phyloP scores from a whole-genome alignment of 2,797 vertebrate species.

The Pipistrellus pipistrellus region DNA sequence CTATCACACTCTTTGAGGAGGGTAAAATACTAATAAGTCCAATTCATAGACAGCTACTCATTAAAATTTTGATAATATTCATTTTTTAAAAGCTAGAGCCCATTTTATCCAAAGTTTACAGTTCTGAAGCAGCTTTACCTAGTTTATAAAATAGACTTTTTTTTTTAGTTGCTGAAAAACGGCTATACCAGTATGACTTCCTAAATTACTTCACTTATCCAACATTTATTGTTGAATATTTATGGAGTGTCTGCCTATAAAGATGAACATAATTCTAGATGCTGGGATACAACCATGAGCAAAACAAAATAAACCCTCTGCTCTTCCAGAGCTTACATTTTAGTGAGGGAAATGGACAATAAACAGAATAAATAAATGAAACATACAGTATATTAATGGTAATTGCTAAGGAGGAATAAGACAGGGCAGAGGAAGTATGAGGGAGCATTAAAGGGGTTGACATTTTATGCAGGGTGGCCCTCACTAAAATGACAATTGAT shows the following conservation, averaged over 20 bases:
- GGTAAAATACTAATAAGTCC: constrained; percentile 4
- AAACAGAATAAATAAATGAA: constrained; percentile 2
- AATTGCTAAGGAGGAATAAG: constrained; percentile 46
- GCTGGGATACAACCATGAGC: neutral
- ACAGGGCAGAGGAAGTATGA: neutral
- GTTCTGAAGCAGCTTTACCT: constrained; percentile 48
- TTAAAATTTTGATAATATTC: constrained; percentile 50
- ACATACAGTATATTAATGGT: constrained; percentile 6
- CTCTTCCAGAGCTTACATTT: constrained; percentile 35
- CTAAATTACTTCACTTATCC: constrained; percentile 40
- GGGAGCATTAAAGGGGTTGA: neutral
- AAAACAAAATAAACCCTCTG: constrained; percentile 4
- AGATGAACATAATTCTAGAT: constrained; percentile 30
- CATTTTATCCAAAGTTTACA: neutral
- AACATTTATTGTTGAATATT: constrained; percentile 40
- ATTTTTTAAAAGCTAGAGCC: constrained; percentile 22
- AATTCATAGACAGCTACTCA: constrained; percentile 9
- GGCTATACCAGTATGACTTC: neutral
- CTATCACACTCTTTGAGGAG: neutral
- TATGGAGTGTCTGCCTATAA: neutral
- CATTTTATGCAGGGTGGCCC: neutral
- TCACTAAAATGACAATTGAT: neutral
- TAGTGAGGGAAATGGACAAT: constrained; percentile 28
- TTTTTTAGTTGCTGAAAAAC: constrained; percentile 10
- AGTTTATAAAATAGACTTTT: constrained; percentile 46